These are phyloP conservation scores for Dynastes tityus DNA, from an alignment of 2,888 invertebrate genomes.

Conservation along the genomic window DNA sequence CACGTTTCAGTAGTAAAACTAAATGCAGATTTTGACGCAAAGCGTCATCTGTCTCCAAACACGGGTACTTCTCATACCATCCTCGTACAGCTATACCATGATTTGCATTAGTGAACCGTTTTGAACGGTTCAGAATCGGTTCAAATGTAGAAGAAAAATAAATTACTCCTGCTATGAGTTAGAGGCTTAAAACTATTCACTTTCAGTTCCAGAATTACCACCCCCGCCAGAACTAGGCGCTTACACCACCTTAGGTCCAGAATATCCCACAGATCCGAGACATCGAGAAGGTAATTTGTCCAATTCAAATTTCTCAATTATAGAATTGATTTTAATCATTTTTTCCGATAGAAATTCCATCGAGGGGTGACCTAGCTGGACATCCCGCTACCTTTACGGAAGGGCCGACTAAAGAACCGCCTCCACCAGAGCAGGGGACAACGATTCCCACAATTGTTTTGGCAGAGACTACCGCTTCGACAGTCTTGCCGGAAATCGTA, in stretches of 20 bases:
- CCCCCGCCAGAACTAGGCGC: conserved; percentile 58
- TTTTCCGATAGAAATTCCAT: conserved; percentile 52
- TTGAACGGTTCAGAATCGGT: no score
- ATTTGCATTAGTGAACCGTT: no score
- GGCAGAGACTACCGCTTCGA: not conserved
- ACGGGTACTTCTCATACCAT: no score
- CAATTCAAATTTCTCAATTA: not conserved
- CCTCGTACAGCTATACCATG: no score
- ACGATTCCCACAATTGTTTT: not conserved
- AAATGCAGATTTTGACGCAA: no score
- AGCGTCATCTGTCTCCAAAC: no score
- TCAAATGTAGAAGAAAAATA: no score
- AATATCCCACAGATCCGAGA: conserved; percentile 13
- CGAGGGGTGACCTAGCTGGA: conserved; percentile 65
- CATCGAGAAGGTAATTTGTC: conserved; percentile 29
- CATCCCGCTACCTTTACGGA: conserved; percentile 32
- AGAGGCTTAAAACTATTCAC: no score
- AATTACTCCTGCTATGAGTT: no score
- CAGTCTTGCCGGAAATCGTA: not conserved
- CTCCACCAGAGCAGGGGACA: not conserved
- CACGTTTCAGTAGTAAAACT: no score
- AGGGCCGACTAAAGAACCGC: not conserved
- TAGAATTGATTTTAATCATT: not conserved
- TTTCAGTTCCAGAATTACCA: conserved; percentile 63
- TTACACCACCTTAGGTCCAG: conserved; percentile 15